A percentile compares a stretch with the other conserved stretches of the same genome.
Evolutionary conservation across 2,797 vertebrate species (phyloP).

Genomic region (Acanthopagrus latus): DNA sequence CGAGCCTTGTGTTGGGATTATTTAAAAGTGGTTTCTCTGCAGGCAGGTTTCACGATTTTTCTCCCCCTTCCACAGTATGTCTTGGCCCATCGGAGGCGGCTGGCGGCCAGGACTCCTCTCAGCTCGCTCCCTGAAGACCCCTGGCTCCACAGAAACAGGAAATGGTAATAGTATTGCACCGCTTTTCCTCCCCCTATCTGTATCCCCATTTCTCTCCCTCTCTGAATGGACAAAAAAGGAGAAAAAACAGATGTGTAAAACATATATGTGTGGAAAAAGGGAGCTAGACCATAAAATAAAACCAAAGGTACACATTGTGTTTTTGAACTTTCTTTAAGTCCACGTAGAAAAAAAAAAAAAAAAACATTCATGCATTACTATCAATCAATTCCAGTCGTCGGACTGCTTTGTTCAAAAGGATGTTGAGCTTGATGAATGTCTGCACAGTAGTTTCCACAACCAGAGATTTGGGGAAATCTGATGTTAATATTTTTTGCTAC

Average conservation of each 20-base stretch:
- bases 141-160: constrained; percentile 88
- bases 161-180: constrained; percentile 90
- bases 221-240: constrained; percentile 72
- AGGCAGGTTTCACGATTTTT: constrained; percentile 83
- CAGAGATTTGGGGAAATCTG: constrained; percentile 9
- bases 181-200: constrained; percentile 81
- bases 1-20: constrained; percentile 77
- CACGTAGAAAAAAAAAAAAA: constrained; percentile 13
- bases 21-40: constrained; percentile 79
- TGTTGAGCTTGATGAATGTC: constrained; percentile 2
- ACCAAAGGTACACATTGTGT: constrained; percentile 50
- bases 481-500: constrained; percentile 15
- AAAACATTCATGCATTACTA: constrained; percentile 4
- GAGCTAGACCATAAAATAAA: constrained; percentile 57
- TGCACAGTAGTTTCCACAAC: constrained; percentile 22
- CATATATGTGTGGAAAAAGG: constrained; percentile 73
- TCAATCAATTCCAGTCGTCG: constrained; percentile 25
- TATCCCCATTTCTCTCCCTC: constrained; percentile 67
- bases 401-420: constrained; percentile 9
- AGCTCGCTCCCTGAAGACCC: constrained; percentile 82
- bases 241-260: constrained; percentile 72
- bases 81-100: constrained; percentile 83
- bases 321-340: constrained; percentile 54
- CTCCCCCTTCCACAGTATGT: constrained; percentile 83
- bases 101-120: constrained; percentile 88